Conservation (phyloP, 2,113 vertebrate species). For the Pseudonaja textilis region DNA sequence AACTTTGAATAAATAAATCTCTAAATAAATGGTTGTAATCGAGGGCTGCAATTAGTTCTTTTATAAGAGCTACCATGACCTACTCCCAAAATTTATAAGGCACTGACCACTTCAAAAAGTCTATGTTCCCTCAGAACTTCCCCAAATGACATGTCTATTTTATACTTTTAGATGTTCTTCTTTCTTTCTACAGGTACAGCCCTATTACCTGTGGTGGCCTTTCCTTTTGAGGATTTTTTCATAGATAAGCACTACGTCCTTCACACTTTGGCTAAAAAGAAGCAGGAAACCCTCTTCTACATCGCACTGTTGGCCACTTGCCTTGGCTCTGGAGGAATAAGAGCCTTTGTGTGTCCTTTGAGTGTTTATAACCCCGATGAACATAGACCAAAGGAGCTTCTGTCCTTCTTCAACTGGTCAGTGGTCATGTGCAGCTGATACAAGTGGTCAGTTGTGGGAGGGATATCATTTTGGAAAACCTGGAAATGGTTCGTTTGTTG, state of each 20-base stretch:
- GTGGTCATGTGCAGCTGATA: constrained; percentile 37
- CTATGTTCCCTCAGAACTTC: not conserved
- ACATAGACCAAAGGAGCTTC: constrained; percentile 71
- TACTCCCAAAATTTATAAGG: not conserved
- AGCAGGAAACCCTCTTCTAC: constrained; percentile 82
- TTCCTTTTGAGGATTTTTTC: constrained; percentile 88
- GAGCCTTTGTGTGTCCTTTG: constrained; percentile 81
- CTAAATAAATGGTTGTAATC: not conserved
- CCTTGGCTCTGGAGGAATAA: constrained; percentile 83
- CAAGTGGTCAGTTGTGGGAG: not conserved
- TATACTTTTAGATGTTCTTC: not conserved
- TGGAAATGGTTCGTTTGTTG: not conserved
- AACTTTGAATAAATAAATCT: not conserved
- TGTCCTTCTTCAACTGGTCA: constrained; percentile 89
- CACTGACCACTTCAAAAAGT: not conserved
- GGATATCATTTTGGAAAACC: not conserved
- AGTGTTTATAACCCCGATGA: constrained; percentile 76
- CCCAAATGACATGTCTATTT: not conserved
- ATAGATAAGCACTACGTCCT: constrained; percentile 73
- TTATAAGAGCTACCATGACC: not conserved
- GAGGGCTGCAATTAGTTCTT: not conserved
- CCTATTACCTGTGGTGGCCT: constrained; percentile 83
- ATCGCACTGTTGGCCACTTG: constrained; percentile 77
- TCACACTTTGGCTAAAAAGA: constrained; percentile 67
- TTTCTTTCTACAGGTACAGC: constrained; percentile 75